phyloP scores from a whole-genome alignment of 2,888 invertebrate genomes.

The Carterocephalus palaemon region DNA sequence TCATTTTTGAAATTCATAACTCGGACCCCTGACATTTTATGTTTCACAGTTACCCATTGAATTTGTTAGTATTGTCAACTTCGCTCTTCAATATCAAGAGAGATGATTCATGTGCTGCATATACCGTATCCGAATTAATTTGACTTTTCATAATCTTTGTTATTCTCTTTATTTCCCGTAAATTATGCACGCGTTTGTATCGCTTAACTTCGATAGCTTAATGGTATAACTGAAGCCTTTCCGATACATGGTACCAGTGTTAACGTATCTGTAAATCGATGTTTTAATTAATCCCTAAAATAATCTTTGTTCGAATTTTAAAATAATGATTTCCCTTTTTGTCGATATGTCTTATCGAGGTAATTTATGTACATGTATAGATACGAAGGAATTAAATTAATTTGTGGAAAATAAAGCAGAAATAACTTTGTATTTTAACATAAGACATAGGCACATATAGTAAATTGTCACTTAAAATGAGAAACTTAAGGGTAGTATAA shows the following conservation, averaged over 20 bases:
- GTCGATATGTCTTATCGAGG: slow-evolving; percentile 15
- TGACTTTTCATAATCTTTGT: neutral
- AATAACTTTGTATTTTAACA: no score
- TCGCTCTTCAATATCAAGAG: no score
- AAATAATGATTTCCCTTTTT: slow-evolving; percentile 5
- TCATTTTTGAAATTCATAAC: no score
- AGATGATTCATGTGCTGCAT: no score
- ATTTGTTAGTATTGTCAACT: no score
- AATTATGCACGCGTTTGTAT: slow-evolving; percentile 17
- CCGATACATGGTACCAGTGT: slow-evolving; percentile 10
- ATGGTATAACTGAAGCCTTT: slow-evolving; percentile 17
- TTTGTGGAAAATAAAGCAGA: neutral
- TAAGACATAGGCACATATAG: no score
- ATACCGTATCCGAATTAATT: slow-evolving; percentile 2
- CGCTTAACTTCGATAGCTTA: slow-evolving; percentile 19
- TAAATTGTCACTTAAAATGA: no score
- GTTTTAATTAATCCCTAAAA: slow-evolving; percentile 18
- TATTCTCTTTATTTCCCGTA: slow-evolving; percentile 12
- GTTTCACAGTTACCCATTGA: no score
- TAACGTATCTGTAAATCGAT: slow-evolving; percentile 16
- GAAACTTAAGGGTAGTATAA: no score
- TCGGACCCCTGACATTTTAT: no score
- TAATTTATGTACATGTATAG: slow-evolving; percentile 18
- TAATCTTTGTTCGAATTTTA: slow-evolving; percentile 13
- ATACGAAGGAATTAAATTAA: neutral